Conservation (phyloP, 2,113 vertebrate species). For the Theristicus caerulescens region DNA sequence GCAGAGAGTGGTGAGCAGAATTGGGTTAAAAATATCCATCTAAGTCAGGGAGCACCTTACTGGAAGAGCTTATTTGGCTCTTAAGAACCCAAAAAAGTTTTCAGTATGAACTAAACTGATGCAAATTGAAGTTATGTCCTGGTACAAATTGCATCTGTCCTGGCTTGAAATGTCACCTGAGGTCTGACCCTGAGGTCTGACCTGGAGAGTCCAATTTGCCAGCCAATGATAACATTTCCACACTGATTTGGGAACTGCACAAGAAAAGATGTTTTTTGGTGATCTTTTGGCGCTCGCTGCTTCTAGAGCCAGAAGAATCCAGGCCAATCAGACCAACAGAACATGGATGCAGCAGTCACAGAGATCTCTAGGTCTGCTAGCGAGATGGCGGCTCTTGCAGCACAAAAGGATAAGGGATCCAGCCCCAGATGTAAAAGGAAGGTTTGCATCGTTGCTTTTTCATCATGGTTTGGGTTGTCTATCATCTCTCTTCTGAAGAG, state of each 20-base stretch:
- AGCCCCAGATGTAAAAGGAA: not conserved
- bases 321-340: not conserved
- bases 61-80: not conserved
- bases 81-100: not conserved
- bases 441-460: not conserved
- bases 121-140: not conserved
- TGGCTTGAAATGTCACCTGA: slow-evolving; percentile 8
- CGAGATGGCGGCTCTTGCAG: not conserved
- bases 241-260: not conserved
- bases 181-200: slow-evolving; percentile 28
- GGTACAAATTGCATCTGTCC: slow-evolving; percentile 21
- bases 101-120: not conserved
- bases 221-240: not conserved
- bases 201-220: not conserved
- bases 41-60: not conserved
- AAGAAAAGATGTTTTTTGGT: not conserved
- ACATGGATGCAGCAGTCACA: not conserved
- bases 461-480: not conserved
- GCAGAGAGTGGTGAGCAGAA: not conserved
- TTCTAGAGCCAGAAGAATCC: not conserved
- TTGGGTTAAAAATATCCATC: not conserved
- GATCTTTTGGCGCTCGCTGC: not conserved
- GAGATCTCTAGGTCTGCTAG: not conserved
- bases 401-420: not conserved
- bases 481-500: not conserved